Evolutionary conservation across 2,113 vertebrate species (phyloP).

Genomic region (Marmota monax): DNA sequence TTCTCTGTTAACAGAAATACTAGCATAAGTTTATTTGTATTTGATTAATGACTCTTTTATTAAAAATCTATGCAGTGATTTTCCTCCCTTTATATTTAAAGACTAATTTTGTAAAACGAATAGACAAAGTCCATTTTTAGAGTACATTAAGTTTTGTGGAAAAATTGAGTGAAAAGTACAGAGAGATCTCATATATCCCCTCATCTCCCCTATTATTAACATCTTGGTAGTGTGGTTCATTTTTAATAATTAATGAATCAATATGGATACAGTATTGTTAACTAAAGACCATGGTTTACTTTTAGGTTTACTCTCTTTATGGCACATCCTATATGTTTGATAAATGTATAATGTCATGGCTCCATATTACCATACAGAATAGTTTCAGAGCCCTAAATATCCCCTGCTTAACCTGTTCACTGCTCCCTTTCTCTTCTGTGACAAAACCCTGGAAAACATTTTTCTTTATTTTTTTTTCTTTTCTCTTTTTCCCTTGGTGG

Average conservation of each 20-base stretch:
- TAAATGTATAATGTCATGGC: background rate
- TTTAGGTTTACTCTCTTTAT: background rate
- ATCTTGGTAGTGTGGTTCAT: background rate
- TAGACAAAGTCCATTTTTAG: background rate
- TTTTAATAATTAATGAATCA: background rate
- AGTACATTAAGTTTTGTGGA: background rate
- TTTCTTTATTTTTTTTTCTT: conserved; percentile 9
- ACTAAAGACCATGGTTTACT: background rate
- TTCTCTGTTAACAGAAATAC: conserved; percentile 41
- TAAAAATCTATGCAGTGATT: background rate
- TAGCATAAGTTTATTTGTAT: background rate
- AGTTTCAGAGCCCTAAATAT: background rate
- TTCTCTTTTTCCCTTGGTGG: no score
- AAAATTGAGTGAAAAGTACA: conserved; percentile 9
- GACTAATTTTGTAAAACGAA: background rate
- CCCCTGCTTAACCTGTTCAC: background rate
- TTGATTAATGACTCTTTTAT: background rate
- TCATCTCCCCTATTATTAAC: background rate
- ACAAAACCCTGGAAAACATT: background rate
- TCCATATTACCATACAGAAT: background rate
- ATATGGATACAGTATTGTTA: background rate
- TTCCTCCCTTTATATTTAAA: background rate
- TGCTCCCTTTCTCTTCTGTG: no score
- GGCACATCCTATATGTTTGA: background rate
- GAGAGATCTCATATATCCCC: background rate